Percentiles rank a stretch among this genome's conserved stretches.
phyloP scores from a whole-genome alignment of 2,797 vertebrate species.

The Thaleichthys pacificus region DNA sequence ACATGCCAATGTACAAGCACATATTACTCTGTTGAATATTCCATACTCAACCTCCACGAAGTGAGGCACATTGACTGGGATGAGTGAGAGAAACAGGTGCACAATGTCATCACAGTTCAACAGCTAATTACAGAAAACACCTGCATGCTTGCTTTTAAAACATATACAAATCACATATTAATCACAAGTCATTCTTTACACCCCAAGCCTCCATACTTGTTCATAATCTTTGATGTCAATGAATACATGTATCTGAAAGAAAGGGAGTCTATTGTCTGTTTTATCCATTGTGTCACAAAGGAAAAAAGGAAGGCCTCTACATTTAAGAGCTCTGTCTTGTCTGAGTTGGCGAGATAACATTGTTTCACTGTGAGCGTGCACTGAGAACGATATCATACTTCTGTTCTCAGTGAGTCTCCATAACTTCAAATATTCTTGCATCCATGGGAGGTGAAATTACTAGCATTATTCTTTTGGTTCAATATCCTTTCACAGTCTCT shows the following conservation, averaged over 20 bases:
- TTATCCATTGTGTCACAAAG: conserved; percentile 19
- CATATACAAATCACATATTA: conserved; percentile 9
- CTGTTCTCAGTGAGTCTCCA: background rate
- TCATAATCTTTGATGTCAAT: conserved; percentile 16
- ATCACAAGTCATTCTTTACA: background rate
- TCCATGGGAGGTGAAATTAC: conserved; percentile 33
- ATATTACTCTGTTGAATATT: background rate
- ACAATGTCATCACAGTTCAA: conserved; percentile 10
- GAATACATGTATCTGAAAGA: conserved; percentile 10
- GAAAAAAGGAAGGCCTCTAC: conserved; percentile 20
- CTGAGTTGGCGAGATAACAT: conserved; percentile 1
- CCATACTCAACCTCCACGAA: conserved; percentile 22
- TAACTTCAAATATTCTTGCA: background rate
- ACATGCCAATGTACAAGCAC: conserved; percentile 29
- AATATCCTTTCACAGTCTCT: conserved; percentile 37
- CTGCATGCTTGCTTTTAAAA: background rate
- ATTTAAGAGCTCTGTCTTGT: background rate
- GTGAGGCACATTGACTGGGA: conserved; percentile 7
- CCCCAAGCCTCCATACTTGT: background rate
- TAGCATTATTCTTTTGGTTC: background rate
- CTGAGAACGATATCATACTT: background rate
- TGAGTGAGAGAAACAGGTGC: conserved; percentile 11
- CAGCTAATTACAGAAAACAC: conserved; percentile 8
- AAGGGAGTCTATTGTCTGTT: conserved; percentile 11
- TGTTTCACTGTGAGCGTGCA: background rate